Evolutionary conservation across 1,140 invertebrate species (phyloP).

Genomic region (Drosophila ercepeae): DNA sequence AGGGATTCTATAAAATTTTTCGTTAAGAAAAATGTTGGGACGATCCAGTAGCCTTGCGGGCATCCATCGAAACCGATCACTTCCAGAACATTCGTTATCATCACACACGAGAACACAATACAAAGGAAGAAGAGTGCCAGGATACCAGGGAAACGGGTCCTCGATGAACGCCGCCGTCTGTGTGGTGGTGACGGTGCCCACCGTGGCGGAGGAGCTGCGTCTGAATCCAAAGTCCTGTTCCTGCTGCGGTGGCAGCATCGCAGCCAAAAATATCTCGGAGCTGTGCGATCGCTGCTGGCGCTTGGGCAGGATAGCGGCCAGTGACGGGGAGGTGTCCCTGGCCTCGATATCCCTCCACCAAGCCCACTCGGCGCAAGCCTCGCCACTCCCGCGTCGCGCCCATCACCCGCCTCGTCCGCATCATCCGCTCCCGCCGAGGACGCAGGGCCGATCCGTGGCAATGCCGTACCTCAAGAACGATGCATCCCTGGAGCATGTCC

Average conservation of each 20-base stretch:
- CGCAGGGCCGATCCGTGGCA: background rate
- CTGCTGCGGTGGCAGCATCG: slow-evolving; percentile 8
- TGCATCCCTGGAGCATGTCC: slow-evolving; percentile 43
- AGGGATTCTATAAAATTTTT: background rate
- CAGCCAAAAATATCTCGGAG: background rate
- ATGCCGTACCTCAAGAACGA: slow-evolving; percentile 12
- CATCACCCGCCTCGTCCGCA: background rate
- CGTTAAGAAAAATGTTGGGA: too few relatives aligned
- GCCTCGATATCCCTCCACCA: background rate
- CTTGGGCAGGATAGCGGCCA: slow-evolving; percentile 1
- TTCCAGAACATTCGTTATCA: background rate
- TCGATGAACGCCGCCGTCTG: slow-evolving; percentile 54
- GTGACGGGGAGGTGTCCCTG: background rate
- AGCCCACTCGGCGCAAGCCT: background rate
- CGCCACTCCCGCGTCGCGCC: too few relatives aligned
- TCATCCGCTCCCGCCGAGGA: background rate
- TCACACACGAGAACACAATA: background rate
- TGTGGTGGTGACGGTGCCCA: slow-evolving; percentile 64
- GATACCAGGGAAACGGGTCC: background rate
- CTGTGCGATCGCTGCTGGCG: slow-evolving; percentile 26
- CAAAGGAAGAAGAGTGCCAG: background rate
- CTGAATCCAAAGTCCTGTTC: background rate
- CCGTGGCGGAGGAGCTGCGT: slow-evolving; percentile 43
- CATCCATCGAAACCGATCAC: background rate
- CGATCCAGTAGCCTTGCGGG: slow-evolving; percentile 6